Base-by-base conservation (phyloP, 2,888 invertebrate genomes). In the Sinotaia quadrata region DNA sequence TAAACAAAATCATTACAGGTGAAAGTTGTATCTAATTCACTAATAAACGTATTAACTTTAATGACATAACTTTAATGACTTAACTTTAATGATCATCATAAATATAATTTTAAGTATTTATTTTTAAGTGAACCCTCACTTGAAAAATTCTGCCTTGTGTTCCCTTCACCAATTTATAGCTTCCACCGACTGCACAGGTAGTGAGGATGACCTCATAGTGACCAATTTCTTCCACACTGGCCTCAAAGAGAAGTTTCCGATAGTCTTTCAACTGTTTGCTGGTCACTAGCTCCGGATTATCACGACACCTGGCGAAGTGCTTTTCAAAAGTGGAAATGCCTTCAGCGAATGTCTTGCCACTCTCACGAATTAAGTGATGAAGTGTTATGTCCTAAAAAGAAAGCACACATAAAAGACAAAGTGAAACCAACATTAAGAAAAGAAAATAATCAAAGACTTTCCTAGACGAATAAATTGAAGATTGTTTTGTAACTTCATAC, bases 201-300 rank as follows among this genome's bases (percentile, higher is more conserved):
- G 78, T 78, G n/a, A 82, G 71, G 29, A 83, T 75, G 41, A 82
- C 71, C 18, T 83, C 78, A 49, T 77, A 74, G 27, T 65, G 37
- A 27, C 61, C 63, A 12, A 81, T 63, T 33, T 77, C 78, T 34
- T 74, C 75, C 27, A 61, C 37, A 34, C 75, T 71, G 12, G 79
- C 81, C 18, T 68, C 24, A 24, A 34, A 47, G 8, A 78, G 47
- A 4, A 73, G 58, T n/a, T 54, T 63, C 31, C 49, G 58, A 67
- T 81, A 81, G n/a, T 67, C 47, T 36, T 72, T 60, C 10, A 76
- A 33, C 49, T 51, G 31, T 69, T 72, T 41, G 67, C 69, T 59
- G 51, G 72, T 24, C 41, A 73, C 33, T 68, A 63, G n/a, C 7
- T 47, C 1, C 1, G 1, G 1, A 12, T 47, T 47, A 18, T 12